Base-by-base conservation (phyloP, 2,797 vertebrate species). In the Uromys caudimaculatus region DNA sequence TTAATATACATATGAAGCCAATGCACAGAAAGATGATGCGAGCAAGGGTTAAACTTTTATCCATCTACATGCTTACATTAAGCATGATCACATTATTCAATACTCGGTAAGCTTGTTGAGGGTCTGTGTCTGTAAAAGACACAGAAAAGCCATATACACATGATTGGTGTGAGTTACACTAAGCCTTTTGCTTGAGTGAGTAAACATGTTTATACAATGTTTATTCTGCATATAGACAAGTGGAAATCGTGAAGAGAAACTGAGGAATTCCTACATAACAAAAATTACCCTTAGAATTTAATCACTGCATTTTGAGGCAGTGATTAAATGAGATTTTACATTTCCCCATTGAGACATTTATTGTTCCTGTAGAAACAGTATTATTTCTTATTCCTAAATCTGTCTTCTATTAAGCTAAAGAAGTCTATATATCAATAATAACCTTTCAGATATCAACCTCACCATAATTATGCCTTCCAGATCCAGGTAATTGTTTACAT, bases 401-500 rank as follows among this genome's bases (percentile, higher is more conserved):
- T 99, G 98, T 98, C 97, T 99, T 98, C 67, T 93, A 98, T 98
- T 98, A 98, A 98, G 97, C 95, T 95, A 96, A 98, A 98, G 94
- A 98, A 98, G 96, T 98, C 97, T 98, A 98, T 98, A 98, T 98
- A 98, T 98, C 98, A 98, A 95, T 98, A 98, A 98, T 98, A 98
- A 98, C 97, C 97, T 98, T 98, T 98, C 98, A 98, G 98, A 97
- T 98, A 98, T 98, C 98, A 98, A 97, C 97, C 95, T 97, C 97
- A 98, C 98, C 97, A 98, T 98, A 98, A 98, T 98, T 98, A 98
- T 89, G 86, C 93, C 97, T 73, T 99, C 98, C 88, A 98, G 98
- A 98, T 95, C 95, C 97, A 98, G 97, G 97, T 98, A 98, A 99
- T 99, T 98, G 98, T 98, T 99, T 98, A 98, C 98, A 98, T 98